Conservation (phyloP, 2,888 invertebrate species). For the Amphipyra berbera region DNA sequence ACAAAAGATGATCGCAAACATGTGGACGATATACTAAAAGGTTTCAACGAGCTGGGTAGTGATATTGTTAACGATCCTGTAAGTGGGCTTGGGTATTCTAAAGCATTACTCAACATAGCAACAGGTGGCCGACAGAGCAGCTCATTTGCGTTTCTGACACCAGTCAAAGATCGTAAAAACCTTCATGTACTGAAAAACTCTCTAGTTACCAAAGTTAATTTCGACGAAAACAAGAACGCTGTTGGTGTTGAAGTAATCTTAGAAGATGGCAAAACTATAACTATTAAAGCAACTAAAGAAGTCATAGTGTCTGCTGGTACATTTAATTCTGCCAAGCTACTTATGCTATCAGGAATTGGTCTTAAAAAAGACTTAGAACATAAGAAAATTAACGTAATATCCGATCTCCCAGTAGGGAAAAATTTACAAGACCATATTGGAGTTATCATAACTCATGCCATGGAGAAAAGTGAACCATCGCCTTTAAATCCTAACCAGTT, state of each 20-base stretch:
- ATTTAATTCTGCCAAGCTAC: constrained; percentile 89
- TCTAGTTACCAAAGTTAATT: constrained; percentile 49
- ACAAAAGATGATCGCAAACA: constrained; percentile 18
- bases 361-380: constrained; percentile 82
- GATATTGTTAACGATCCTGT: constrained; percentile 33
- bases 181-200: constrained; percentile 53
- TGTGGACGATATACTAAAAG: constrained; percentile 15
- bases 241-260: constrained; percentile 40
- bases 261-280: constrained; percentile 25
- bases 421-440: constrained; percentile 92
- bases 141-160: constrained; percentile 22
- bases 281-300: constrained; percentile 85
- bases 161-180: constrained; percentile 44
- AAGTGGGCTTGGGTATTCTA: constrained; percentile 32
- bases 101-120: constrained; percentile 3
- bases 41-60: constrained; percentile 35
- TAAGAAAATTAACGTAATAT: constrained; percentile 86
- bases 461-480: constrained; percentile 22
- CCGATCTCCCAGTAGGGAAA: constrained; percentile 92
- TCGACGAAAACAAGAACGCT: constrained; percentile 47
- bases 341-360: constrained; percentile 91
- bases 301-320: constrained; percentile 90
- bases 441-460: constrained; percentile 24
- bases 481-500: constrained; percentile 18
- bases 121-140: constrained; percentile 32